These are phyloP conservation scores for Loris lydekkerianus DNA, from an alignment of 2,797 vertebrate genomes.

Conservation along the genomic window DNA sequence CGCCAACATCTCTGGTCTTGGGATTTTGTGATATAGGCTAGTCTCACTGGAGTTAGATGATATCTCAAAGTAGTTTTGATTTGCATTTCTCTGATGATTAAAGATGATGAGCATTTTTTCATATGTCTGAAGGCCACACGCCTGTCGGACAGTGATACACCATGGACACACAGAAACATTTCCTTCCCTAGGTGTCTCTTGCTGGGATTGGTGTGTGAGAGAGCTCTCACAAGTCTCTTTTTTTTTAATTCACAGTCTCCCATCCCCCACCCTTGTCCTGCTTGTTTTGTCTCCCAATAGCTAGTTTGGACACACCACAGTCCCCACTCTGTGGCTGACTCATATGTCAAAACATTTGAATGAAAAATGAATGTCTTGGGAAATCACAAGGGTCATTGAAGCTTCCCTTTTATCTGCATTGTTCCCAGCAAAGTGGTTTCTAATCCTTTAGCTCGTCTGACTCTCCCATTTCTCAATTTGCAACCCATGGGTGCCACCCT, in stretches of 20 bases:
- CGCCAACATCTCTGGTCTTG: too few species aligned
- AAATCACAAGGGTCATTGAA: background rate
- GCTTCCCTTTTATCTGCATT: background rate
- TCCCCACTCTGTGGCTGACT: background rate
- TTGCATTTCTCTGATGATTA: too few species aligned
- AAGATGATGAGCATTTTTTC: too few species aligned
- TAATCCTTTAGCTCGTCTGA: background rate
- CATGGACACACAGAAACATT: background rate
- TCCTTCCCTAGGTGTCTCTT: background rate
- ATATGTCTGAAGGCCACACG: too few species aligned
- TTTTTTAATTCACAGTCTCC: background rate
- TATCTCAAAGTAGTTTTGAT: too few species aligned
- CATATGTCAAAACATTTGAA: background rate
- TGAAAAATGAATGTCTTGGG: background rate
- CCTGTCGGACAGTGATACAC: too few species aligned
- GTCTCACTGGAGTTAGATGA: too few species aligned
- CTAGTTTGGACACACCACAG: background rate
- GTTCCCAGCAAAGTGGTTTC: background rate
- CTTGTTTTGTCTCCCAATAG: background rate
- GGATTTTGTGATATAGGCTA: too few species aligned
- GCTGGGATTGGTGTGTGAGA: background rate
- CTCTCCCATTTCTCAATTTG: background rate
- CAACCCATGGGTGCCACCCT: background rate
- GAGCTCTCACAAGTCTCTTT: background rate
- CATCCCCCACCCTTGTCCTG: background rate